phyloP scores from a whole-genome alignment of 2,888 invertebrate species.

The Lamproptera curius region DNA sequence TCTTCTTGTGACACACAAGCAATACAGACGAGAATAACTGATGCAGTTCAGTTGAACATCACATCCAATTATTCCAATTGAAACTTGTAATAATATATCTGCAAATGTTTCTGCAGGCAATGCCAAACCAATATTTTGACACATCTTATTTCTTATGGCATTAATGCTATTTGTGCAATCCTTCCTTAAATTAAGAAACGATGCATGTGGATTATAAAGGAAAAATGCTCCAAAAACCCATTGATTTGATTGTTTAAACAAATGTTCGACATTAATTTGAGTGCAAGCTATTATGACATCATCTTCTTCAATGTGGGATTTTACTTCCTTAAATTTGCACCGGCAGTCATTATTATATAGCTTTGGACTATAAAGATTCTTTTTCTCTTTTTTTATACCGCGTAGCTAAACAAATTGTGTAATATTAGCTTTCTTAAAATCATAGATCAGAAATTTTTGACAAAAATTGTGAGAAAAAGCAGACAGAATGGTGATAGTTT shows the following conservation, averaged over 20 bases:
- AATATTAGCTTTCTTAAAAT: neutral
- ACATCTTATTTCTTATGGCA: conserved; percentile 36
- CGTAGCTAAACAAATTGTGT: conserved; percentile 41
- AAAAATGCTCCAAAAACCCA: conserved; percentile 53
- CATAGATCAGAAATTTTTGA: neutral
- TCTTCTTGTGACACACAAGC: conserved; percentile 36
- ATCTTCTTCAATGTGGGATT: conserved; percentile 31
- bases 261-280: conserved; percentile 46
- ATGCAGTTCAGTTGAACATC: conserved; percentile 32
- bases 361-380: conserved; percentile 22
- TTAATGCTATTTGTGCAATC: conserved; percentile 66
- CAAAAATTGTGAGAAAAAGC: neutral
- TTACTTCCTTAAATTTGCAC: conserved; percentile 34
- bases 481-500: no score
- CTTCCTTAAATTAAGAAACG: conserved; percentile 32
- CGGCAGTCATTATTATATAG: conserved; percentile 51
- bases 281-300: conserved; percentile 56
- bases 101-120: conserved; percentile 46
- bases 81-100: conserved; percentile 60
- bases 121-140: conserved; percentile 40
- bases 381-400: conserved; percentile 36
- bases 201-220: conserved; percentile 45
- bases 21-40: conserved; percentile 53
- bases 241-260: conserved; percentile 44
- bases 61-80: conserved; percentile 60